Base-by-base conservation (phyloP, 2,113 vertebrate genomes). In the Phoenicopterus ruber region DNA sequence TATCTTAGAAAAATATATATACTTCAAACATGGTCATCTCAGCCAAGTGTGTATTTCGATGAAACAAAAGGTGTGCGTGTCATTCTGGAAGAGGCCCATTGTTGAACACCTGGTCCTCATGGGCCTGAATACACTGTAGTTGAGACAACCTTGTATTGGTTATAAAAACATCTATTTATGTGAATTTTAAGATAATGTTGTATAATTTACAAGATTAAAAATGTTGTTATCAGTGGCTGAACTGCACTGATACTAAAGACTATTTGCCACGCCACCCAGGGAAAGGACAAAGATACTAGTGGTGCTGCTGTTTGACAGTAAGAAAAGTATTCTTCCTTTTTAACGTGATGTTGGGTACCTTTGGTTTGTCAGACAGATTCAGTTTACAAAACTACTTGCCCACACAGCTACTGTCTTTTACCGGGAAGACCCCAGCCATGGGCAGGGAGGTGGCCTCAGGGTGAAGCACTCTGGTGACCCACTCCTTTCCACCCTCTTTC, bases 1-100 rank as follows among this genome's bases (percentile, higher is more conserved):
- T 55, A 82, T n/a, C 46, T 84, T 71, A 93, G 71, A 78, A 95
- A 92, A 95, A 78, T 17, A 88, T 12, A 38, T 54, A n/a, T 24
- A 50, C 31, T 44, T 82, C 55, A 87, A 25, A 82, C 67, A 85
- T 2, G 12, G 18, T 44, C 47, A 74, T 38, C 47, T 87, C 52
- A 82, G 42, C 15, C 69, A 85, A 67, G 25, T 16, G 17, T 57
- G 8, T 49, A 67, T 62, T 91, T 55, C 69, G 55, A 59, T 63
- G 73, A 79, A 81, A 96, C 29, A 61, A 79, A 94, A 79, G 29
- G 9, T 1, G 0, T 25, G 22, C 32, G 29, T 28, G 24, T 76
- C 10, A 10, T 72, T 76, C 66, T 76, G 57, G 38, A 93, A 52
- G 14, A 89, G 46, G 9, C 18, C 21, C 31, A 59, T 42, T 7